Conservation (phyloP, 2,888 invertebrate species). For the Escarpia spicata region DNA sequence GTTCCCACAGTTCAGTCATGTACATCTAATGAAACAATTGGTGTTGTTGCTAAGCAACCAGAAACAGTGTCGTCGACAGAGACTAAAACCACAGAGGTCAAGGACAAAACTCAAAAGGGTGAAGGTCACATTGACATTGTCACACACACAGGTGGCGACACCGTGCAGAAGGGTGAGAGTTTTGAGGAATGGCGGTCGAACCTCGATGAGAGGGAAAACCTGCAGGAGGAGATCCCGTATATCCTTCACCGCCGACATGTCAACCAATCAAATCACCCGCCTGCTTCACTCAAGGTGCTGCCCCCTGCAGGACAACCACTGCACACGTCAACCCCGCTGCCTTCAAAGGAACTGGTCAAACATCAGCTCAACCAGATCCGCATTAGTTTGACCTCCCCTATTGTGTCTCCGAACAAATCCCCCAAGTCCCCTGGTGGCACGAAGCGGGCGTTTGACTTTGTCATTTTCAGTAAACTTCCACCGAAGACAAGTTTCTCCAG, state of each 20-base stretch:
- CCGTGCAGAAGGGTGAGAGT: not conserved
- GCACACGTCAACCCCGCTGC: conserved; percentile 19
- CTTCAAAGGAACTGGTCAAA: conserved; percentile 24
- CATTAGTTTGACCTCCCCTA: conserved; percentile 30
- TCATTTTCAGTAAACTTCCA: conserved; percentile 49
- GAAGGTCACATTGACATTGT: not conserved
- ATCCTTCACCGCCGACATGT: conserved; percentile 52
- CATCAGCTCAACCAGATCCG: conserved; percentile 32
- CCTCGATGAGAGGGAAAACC: not conserved
- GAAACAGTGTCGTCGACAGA: not conserved
- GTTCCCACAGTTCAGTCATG: not conserved
- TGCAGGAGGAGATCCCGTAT: conserved; percentile 62
- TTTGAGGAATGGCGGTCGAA: not conserved
- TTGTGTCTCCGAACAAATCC: conserved; percentile 29
- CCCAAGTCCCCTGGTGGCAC: conserved; percentile 21
- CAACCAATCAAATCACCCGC: conserved; percentile 13
- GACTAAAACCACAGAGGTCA: not conserved
- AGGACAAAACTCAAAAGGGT: not conserved
- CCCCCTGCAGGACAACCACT: not conserved
- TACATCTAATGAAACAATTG: not conserved
- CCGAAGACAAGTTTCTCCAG: conserved; percentile 60
- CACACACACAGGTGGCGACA: not conserved
- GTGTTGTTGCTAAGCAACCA: conserved; percentile 12
- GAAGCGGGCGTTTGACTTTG: conserved; percentile 39
- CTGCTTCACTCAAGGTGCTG: not conserved